phyloP scores from a whole-genome alignment of 2,113 vertebrate species.

The Montifringilla adamsi region DNA sequence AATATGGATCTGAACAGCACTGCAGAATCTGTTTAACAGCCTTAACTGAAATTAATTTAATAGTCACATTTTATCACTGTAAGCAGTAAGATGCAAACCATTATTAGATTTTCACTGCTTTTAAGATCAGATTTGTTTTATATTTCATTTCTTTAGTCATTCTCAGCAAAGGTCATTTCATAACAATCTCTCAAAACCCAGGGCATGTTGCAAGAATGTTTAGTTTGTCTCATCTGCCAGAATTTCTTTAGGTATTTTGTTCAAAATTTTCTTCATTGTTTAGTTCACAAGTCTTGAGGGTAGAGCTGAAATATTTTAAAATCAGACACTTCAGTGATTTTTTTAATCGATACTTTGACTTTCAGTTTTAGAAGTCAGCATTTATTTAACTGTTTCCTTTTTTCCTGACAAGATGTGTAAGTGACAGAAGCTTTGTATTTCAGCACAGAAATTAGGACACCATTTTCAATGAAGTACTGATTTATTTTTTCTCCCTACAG shows the following conservation, averaged over 20 bases:
- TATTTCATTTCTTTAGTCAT: not conserved
- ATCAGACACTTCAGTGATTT: not conserved
- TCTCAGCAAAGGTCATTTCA: not conserved
- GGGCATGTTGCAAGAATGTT: not conserved
- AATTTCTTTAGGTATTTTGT: slow-evolving; percentile 6
- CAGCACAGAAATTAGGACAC: slow-evolving; percentile 9
- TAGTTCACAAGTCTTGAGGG: not conserved
- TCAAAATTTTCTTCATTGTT: not conserved
- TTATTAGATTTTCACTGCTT: not conserved
- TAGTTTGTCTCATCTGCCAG: slow-evolving; percentile 2
- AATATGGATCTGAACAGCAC: not conserved
- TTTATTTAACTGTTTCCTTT: not conserved
- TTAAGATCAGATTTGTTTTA: not conserved
- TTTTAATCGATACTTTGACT: not conserved
- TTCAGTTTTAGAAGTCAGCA: not conserved
- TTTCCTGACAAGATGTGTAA: not conserved
- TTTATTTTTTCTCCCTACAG: not conserved
- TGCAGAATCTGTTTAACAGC: not conserved
- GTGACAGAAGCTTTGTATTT: slow-evolving; percentile 13
- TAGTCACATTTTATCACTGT: not conserved
- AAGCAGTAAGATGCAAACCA: not conserved
- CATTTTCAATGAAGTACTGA: not conserved
- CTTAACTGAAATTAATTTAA: slow-evolving; percentile 12
- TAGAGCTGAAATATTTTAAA: not conserved
- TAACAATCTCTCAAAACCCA: not conserved